Evolutionary conservation across 2,888 invertebrate genomes (phyloP), one percentile per base, ranked within the genome.

Genomic region (Colletes collaris): DNA sequence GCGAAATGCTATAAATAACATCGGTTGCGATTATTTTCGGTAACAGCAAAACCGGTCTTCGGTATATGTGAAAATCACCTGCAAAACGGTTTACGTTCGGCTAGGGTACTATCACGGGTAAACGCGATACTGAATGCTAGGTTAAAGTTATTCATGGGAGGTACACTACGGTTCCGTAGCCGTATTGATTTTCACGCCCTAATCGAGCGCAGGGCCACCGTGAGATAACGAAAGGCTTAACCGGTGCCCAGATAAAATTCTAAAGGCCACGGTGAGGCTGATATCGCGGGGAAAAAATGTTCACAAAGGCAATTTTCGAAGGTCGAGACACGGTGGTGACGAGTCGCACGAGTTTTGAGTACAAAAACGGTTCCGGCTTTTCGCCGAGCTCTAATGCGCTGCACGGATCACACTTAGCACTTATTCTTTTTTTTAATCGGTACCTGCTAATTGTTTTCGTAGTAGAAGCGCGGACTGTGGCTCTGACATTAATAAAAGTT

Each of bases 401-500:
- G 49, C 69, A 69, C 77, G 59, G 65, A 60, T 81, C 73, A 70
- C 86, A 86, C 79, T 84, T 81, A 82, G 79, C 86, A 87, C 87
- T 79, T 75, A 81, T 76, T 80, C 74, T 69, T 59, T 35, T 69
- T 6, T 71, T 80, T 76, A 77, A 68, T 75, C 71, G 81, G 67
- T 95, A 98, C 98, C 98, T 96, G 98, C 97, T 95, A 98, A 95
- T 95, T 98, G 98, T 96, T 98, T 98, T 95, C 97, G 96, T 94
- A 98, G 95, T 95, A 98, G 95, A 94, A 98, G 96, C 94, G 98
- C 97, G 94, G 98, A 98, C 96, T 98, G 98, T 96, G 96, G 96
- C 95, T 97, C 97, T 96, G 97, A 97, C 97, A 97, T 97, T 96
- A 96, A 96, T 96, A 96, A 95, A 96, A 95, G 95, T 95, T 95